Base-by-base conservation (phyloP, 2,888 invertebrate species). In the Nephrotoma guestfalica region DNA sequence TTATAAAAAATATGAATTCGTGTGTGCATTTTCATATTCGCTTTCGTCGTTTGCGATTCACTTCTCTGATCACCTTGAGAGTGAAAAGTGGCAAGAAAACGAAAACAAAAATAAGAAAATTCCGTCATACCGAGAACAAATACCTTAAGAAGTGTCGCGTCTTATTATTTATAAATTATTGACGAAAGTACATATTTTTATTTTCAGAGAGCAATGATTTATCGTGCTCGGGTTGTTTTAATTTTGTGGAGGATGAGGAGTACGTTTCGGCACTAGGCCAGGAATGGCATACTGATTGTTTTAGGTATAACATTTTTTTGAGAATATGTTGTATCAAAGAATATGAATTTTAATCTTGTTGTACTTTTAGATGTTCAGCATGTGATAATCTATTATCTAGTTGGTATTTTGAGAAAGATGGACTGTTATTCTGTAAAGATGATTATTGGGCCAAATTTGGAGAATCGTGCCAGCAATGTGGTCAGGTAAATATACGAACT, bases 351-450 rank as follows among this genome's bases (percentile, higher is more conserved):
- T 51, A 71, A 71, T 71, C 30, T 11, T 18, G 7, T 57, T 85
- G 4, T 83, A 86, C 30, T 86, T 86, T 86, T 89, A 97, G 98
- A 90, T 98, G 98, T 92, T 97, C 97, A 13, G 97, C 96, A 0
- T 98, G 98, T 90, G 96, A 97, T 90, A 93, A 93, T n/a, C 93
- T 95, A 86, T 92, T 98, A 57, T 96, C 96, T 4, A 95, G 95
- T 88, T 98, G 98, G 98, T 98, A 98, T 92, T 97, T 97, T 91
- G 98, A 98, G 92, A 97, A 97, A 90, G 95, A 96, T 89, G 97
- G 97, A 0, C 91, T 97, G 88, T 93, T 98, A 85, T 97, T 97
- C 92, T 98, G 98, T 89, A 96, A 96, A 90, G 94, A 95, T 88
- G 97, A 98, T 92, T 98, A 97, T 90, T 97, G 96, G 95, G 93